Evolutionary conservation across 2,113 vertebrate species (phyloP).

Genomic region (Elachura formosa): DNA sequence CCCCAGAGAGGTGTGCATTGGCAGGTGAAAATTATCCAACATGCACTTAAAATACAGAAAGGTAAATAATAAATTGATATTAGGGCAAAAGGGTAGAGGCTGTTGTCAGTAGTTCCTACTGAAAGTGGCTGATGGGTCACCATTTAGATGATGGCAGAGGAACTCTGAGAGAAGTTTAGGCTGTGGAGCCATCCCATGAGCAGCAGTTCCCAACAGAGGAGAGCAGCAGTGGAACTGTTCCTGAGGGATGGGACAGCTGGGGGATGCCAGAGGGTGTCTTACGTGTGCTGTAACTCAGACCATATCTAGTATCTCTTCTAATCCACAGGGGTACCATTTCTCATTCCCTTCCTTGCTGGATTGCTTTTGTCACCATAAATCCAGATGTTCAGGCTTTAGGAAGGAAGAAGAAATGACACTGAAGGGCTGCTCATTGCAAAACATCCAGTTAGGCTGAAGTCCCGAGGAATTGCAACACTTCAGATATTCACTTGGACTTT

Average conservation of each 20-base stretch:
- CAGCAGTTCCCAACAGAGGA: not conserved
- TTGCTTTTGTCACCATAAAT: conserved; percentile 1
- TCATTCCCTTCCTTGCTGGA: not conserved
- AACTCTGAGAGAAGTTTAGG: not conserved
- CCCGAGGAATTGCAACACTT: not conserved
- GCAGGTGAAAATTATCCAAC: not conserved
- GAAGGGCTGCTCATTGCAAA: not conserved
- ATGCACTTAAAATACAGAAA: not conserved
- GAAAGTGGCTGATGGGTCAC: not conserved
- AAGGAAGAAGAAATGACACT: not conserved
- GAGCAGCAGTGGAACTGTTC: not conserved
- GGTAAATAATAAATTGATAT: not conserved
- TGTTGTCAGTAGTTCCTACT: not conserved
- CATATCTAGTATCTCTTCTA: not conserved
- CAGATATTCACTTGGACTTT: not conserved
- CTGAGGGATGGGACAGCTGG: not conserved
- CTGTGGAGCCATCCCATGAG: not conserved
- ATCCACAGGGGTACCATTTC: not conserved
- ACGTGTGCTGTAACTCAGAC: not conserved
- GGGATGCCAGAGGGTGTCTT: not conserved
- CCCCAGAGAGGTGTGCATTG: not conserved
- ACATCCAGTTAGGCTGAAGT: not conserved
- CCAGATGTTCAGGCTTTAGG: not conserved
- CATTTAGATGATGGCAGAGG: not conserved
- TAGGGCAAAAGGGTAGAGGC: not conserved